Evolutionary conservation across 92 coral and sea anemone genomes (phyloP).

Genomic region (Paramuricea clavata): DNA sequence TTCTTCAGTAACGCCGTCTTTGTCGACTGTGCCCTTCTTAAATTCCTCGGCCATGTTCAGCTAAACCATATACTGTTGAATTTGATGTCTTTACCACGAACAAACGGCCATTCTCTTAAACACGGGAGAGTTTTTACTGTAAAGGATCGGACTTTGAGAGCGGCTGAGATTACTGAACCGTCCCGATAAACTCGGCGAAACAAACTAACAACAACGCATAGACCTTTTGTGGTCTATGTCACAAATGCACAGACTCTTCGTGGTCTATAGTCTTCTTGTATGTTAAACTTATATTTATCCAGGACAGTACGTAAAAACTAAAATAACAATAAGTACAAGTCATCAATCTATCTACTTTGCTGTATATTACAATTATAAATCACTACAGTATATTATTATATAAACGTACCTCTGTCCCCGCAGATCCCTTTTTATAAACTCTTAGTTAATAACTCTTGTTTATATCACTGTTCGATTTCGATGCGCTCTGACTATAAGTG

Average conservation of each 20-base stretch:
- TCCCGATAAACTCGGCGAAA: background rate
- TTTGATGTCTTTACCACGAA: too few species aligned
- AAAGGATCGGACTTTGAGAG: too few species aligned
- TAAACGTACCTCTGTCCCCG: background rate
- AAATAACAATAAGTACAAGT: background rate
- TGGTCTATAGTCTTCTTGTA: background rate
- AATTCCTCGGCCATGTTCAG: too few species aligned
- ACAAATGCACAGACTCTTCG: too few species aligned
- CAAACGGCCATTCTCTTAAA: too few species aligned
- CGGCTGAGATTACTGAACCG: background rate
- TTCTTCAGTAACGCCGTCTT: too few species aligned
- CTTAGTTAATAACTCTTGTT: too few species aligned
- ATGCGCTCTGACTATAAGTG: background rate
- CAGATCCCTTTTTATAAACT: background rate
- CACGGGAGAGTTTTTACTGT: too few species aligned
- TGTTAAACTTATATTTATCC: background rate
- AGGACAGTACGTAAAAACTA: background rate
- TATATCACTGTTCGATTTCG: too few species aligned
- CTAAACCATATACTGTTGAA: too few species aligned
- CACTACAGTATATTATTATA: too few species aligned
- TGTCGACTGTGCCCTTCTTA: too few species aligned
- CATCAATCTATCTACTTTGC: background rate
- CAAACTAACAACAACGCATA: background rate
- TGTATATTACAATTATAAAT: background rate
- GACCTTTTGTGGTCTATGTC: background rate